Base-by-base conservation (phyloP, 2,797 vertebrate genomes). In the Macroramphosus scolopax region DNA sequence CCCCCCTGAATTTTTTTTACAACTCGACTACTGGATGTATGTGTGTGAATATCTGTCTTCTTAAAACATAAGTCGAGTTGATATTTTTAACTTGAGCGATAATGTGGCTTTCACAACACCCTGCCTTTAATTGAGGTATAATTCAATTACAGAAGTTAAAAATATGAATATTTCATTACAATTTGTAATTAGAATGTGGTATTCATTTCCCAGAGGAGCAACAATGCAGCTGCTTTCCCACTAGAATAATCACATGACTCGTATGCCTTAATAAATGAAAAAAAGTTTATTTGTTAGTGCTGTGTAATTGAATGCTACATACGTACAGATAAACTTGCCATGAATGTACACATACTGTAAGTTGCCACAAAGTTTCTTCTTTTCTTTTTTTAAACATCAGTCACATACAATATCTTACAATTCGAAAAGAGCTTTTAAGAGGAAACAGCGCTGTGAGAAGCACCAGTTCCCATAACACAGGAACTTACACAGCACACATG, bases 231-330 rank as follows among this genome's bases (percentile, higher is more conserved):
- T 22, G 20, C 3, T 22, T 3, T 3, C 20, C 15, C 8, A 8
- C 20, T 18, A 9, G 7, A 64, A 38, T 14, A 39, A 61, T 11
- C 2, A 29, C 26, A 8, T 1, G 1, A 58, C 17, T 28, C 26
- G 0, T 12, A 2, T 3, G 9, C 14, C 1, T 63, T 51, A 57
- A 69, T 48, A 75, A 76, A 81, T 70, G 54, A 63, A 75, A 68
- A n/a, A 75, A 66, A 3, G 65, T 86, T 90, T 88, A 91, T 90
- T 90, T 83, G 83, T 91, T 90, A 89, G 88, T 89, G 89, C 84
- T 80, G 78, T 86, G 83, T 89, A 89, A 65, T 80, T 79, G 78
- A 90, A 89, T 86, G 88, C 86, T 89, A 89, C 87, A 89, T 87
- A 89, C 87, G 89, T 83, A 88, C 87, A 83, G 64, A 78, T 68